Percentiles rank a stretch among this genome's conserved stretches.
These are phyloP conservation scores for Hetaerina titia DNA, from an alignment of 2,888 invertebrate species.

Conservation along the genomic window DNA sequence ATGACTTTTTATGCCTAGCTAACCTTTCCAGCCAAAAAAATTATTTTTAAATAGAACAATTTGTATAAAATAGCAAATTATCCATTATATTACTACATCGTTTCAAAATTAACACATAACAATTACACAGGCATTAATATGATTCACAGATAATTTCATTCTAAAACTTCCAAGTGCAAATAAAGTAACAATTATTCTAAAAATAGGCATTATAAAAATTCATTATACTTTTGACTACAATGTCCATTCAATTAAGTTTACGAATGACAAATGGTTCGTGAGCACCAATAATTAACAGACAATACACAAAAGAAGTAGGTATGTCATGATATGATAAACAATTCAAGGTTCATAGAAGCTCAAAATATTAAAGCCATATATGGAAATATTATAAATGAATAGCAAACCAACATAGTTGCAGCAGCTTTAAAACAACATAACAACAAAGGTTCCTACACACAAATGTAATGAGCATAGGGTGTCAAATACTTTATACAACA, in stretches of 20 bases:
- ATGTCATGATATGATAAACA: constrained; percentile 57
- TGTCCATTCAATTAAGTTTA: constrained; percentile 39
- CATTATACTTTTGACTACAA: constrained; percentile 41
- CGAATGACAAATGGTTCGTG: constrained; percentile 8
- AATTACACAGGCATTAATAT: constrained; percentile 56
- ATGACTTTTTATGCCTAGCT: constrained; percentile 37
- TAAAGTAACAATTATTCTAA: constrained; percentile 30
- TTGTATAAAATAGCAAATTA: constrained; percentile 48
- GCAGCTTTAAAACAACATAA: constrained; percentile 47
- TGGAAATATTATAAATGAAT: constrained; percentile 42
- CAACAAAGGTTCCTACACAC: constrained; percentile 29
- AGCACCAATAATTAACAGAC: constrained; percentile 52
- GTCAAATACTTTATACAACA: constrained; percentile 36
- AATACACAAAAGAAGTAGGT: constrained; percentile 18
- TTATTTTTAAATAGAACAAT: constrained; percentile 22
- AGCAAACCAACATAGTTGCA: constrained; percentile 48
- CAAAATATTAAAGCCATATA: constrained; percentile 19
- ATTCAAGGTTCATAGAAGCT: constrained; percentile 13
- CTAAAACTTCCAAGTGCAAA: constrained; percentile 48
- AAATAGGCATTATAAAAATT: constrained; percentile 64
- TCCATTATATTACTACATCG: constrained; percentile 17
- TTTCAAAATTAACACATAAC: constrained; percentile 8
- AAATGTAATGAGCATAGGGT: constrained; percentile 31
- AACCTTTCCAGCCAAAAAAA: constrained; percentile 47
- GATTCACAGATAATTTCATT: constrained; percentile 30